These are phyloP conservation scores for Orchesella flavescens DNA, from an alignment of 2,888 invertebrate species.

Conservation along the genomic window DNA sequence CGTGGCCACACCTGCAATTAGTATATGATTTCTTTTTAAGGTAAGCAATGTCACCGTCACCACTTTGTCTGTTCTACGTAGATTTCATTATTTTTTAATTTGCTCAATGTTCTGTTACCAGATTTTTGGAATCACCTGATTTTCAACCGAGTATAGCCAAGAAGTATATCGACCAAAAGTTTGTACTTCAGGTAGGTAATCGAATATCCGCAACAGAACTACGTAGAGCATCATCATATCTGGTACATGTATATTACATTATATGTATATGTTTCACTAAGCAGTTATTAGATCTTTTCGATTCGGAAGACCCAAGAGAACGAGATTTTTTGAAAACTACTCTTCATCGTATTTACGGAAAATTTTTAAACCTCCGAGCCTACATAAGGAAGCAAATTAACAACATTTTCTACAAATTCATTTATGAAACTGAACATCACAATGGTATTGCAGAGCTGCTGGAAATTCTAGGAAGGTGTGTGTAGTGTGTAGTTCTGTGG, in stretches of 20 bases:
- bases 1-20: constrained; percentile 94
- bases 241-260: neutral
- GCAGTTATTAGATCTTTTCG: constrained; percentile 93
- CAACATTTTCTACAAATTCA: constrained; percentile 98
- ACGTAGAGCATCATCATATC: neutral
- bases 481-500: no score
- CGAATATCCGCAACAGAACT: neutral
- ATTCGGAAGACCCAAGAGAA: constrained; percentile 97
- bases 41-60: constrained; percentile 61
- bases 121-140: constrained; percentile 92
- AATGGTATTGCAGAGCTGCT: constrained; percentile 97
- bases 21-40: constrained; percentile 80
- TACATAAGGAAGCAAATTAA: constrained; percentile 99
- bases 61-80: neutral
- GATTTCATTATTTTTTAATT: constrained; percentile 3
- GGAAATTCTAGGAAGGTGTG: constrained; percentile 92
- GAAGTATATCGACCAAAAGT: constrained; percentile 95
- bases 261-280: neutral
- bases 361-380: constrained; percentile 95
- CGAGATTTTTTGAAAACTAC: constrained; percentile 98
- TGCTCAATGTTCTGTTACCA: constrained; percentile 70
- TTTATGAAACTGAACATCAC: constrained; percentile 98
- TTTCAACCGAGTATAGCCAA: constrained; percentile 94
- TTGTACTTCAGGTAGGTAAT: constrained; percentile 86
- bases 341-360: constrained; percentile 97